Base-by-base conservation (phyloP, 23 tunicate genomes). In the Aplidium turbinatum region DNA sequence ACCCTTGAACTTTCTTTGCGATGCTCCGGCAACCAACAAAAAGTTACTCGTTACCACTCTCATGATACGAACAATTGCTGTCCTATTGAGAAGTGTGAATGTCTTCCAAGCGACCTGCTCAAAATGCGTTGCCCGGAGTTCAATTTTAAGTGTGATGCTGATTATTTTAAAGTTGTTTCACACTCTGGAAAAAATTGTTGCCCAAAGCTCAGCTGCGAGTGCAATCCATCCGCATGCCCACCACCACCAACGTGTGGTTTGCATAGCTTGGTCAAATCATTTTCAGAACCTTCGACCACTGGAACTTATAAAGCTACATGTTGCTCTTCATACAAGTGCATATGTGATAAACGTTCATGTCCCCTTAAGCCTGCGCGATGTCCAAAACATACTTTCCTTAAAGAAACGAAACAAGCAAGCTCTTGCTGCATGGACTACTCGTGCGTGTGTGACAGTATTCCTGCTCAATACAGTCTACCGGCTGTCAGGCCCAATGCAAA, bases 401-500 rank as follows among this genome's bases (percentile, higher is more conserved):
- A 26, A 0, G 24, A 35, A 5, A 58, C 68, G 55, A 68, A 68
- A 13, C 56, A 67, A 52, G 56, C 68, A 11, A 56, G 69, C 22
- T 68, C 77, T 18, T 81, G 86, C 36, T 81, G 86, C 60, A 71
- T 79, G 1, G 65, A 38, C 18, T 81, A 72, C 31, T 31, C 35
- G 30, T 81, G 86, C 33, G 79, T 35, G 5, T 81, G 86, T 32
- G 85, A 79, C 34, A 33, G 67, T 3, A 38, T 3, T 38, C 85
- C 85, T 0, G 50, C 35, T 3, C 47, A 68, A 22, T 42, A 42
- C 26, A 52, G 29, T 6, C 18, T 70, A 19, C 76, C 85, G 11
- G 18, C 30, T 4, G 31, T 55, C 24, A 28, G 35, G 21, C 85
- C 85, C 2, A 26, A 23, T 33, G 35, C 42, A 26, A 53, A 68